Evolutionary conservation across 2,113 vertebrate genomes (phyloP).

Genomic region (Prionailurus bengalensis): DNA sequence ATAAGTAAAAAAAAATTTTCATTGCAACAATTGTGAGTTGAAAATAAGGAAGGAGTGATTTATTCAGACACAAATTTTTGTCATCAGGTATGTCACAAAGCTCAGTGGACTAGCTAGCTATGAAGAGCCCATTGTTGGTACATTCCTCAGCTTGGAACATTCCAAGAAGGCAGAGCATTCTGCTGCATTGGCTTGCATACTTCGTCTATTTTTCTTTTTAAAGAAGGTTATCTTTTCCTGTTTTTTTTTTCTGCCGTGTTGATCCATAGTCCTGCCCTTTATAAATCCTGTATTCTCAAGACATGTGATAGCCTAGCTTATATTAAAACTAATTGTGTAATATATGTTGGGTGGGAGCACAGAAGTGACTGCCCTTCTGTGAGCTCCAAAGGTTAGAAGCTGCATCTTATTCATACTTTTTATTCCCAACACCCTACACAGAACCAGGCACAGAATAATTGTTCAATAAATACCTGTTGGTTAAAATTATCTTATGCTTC

Average conservation of each 20-base stretch:
- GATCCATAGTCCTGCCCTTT: background rate
- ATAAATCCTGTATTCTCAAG: background rate
- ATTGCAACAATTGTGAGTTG: constrained; percentile 9
- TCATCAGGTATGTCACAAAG: background rate
- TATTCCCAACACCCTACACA: background rate
- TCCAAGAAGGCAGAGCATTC: background rate
- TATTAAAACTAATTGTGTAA: background rate
- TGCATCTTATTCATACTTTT: background rate
- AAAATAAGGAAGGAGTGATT: background rate
- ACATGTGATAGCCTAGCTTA: background rate
- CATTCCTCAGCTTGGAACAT: no score
- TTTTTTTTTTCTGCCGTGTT: background rate
- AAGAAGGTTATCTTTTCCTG: background rate
- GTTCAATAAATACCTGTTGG: background rate
- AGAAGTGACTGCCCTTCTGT: background rate
- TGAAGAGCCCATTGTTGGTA: background rate
- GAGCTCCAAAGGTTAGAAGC: background rate
- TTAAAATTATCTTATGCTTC: constrained; percentile 27
- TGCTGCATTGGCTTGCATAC: background rate
- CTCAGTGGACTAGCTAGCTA: background rate
- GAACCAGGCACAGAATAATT: background rate
- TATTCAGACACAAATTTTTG: background rate
- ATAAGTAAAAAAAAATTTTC: background rate
- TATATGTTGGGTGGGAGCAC: background rate
- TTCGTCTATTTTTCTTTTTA: background rate